Base-by-base conservation (phyloP, 2,888 invertebrate species). In the Catocala fraxini region DNA sequence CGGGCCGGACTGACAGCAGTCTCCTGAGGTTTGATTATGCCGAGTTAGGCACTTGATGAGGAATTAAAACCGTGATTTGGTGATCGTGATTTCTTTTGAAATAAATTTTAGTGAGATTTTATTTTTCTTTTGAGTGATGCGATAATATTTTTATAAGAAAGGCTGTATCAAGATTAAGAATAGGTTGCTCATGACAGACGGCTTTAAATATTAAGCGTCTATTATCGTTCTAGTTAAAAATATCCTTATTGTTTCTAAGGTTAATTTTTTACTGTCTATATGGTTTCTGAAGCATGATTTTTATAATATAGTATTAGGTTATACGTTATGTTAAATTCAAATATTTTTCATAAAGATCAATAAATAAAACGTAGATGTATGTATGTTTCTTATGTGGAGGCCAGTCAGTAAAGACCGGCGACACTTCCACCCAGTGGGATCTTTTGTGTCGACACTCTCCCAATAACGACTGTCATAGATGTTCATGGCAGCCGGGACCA, bases 21-120 rank as follows among this genome's bases (percentile, higher is more conserved):
- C 84, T 72, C 73, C 67, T 69, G 75, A 61, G 78, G 71, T 69
- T 77, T 69, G 63, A 67, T 75, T 63, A 70, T 65, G 59, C 63
- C 49, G 64, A 63, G 59, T 65, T 61, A 59, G 52, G n/a, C 39
- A 52, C 48, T 41, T 56, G 60, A 59, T 51, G 63, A 73, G 62
- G 62, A 62, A 73, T 76, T 73, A 67, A 65, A 12, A 13, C 5
- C 7, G 46, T 34, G 9, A 25, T 10, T 47, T 33, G n/a, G 47
- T 9, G 41, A 48, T n/a, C n/a, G 42, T 34, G 42, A 13, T 12
- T 4, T 5, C 11, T 6, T 56, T 25, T 12, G 35, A 39, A 9
- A 39, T 25, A 6, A 6, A 39, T 39, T 39, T 39, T 41, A 12
- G 46, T 47, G 15, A 5, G 25, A 13, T 33, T 46, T 35, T 39